A percentile compares a stretch with the other conserved stretches of the same genome.
Evolutionary conservation across 35 echinoderm and acorn worm species (phyloP).

Genomic region (Apostichopus parvimensis): DNA sequence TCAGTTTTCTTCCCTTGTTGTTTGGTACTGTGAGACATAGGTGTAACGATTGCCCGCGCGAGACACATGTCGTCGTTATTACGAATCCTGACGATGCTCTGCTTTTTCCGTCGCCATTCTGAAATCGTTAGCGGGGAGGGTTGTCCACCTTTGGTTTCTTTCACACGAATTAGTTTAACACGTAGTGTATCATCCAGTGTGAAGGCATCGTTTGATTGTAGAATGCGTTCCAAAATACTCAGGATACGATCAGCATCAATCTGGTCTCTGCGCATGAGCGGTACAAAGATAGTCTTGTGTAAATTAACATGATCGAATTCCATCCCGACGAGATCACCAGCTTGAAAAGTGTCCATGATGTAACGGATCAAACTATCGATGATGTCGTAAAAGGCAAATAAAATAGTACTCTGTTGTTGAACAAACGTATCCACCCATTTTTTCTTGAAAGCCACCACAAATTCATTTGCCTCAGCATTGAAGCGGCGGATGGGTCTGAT

Average conservation of each 20-base stretch:
- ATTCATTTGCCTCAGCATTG: neutral
- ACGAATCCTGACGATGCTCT: neutral
- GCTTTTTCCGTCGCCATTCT: neutral
- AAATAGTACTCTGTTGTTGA: neutral
- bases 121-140: neutral
- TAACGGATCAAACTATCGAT: neutral
- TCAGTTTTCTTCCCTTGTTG: too few relatives aligned
- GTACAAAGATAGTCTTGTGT: neutral
- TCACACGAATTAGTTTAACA: neutral
- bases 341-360: neutral
- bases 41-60: neutral
- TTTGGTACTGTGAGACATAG: too few relatives aligned
- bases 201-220: neutral
- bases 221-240: neutral
- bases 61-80: neutral
- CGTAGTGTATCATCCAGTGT: neutral
- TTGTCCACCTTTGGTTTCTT: neutral
- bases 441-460: neutral
- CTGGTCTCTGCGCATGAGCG: too few relatives aligned
- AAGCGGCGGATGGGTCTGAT: neutral
- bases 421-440: neutral
- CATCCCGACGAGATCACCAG: neutral
- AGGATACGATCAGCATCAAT: neutral
- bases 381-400: neutral
- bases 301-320: neutral